Evolutionary conservation across 2,797 vertebrate species (phyloP).

Genomic region (Smutsia temminckii): DNA sequence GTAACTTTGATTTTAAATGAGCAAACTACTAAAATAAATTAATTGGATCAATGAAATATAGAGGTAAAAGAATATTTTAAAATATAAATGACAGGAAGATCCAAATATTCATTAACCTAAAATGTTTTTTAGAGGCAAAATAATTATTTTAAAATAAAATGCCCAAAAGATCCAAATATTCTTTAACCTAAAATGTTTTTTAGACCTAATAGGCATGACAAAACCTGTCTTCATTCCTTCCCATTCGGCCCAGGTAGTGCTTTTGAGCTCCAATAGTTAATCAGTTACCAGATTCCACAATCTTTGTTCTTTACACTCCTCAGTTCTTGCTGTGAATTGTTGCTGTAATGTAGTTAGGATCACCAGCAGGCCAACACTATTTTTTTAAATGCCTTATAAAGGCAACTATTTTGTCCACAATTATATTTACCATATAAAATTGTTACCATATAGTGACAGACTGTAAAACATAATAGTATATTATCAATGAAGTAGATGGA

Average conservation of each 20-base stretch:
- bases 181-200: conserved; percentile 83
- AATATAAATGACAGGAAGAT: conserved; percentile 45
- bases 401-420: conserved; percentile 58
- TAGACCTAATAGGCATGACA: conserved; percentile 87
- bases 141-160: conserved; percentile 61
- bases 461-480: conserved; percentile 66
- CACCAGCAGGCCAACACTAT: conserved; percentile 31
- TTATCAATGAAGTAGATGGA: conserved; percentile 64
- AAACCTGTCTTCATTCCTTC: conserved; percentile 91
- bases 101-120: conserved; percentile 81
- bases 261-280: conserved; percentile 86
- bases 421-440: conserved; percentile 59
- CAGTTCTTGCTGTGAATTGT: conserved; percentile 82
- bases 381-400: conserved; percentile 56
- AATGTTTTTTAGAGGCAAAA: conserved; percentile 80
- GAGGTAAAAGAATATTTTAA: conserved; percentile 59
- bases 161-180: conserved; percentile 73
- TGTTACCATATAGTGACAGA: conserved; percentile 53
- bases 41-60: conserved; percentile 30
- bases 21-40: conserved; percentile 55
- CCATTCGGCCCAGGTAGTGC: conserved; percentile 86
- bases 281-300: conserved; percentile 87
- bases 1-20: conserved; percentile 56
- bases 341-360: conserved; percentile 75
- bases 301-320: conserved; percentile 83